Evolutionary conservation across 2,888 invertebrate species (phyloP).

Genomic region (Ornithoptera priamus): DNA sequence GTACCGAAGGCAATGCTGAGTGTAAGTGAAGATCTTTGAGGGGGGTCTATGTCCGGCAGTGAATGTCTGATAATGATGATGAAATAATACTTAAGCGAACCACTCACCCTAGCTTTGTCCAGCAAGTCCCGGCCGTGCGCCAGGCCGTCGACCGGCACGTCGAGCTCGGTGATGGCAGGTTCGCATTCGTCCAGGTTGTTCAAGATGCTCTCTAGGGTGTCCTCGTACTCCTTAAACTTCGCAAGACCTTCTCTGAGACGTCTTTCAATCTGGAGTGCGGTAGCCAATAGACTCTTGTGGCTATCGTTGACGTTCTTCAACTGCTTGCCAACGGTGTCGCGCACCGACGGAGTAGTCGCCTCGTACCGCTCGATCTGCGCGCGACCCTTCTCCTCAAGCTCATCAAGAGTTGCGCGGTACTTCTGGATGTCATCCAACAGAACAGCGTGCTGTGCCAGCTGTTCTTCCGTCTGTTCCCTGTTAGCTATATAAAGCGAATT

Average conservation of each 20-base stretch:
- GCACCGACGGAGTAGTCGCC: conserved; percentile 84
- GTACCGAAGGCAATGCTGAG: background rate
- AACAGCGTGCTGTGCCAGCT: conserved; percentile 92
- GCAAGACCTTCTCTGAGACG: conserved; percentile 92
- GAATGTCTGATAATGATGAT: too few relatives aligned
- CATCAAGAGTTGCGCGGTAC: conserved; percentile 89
- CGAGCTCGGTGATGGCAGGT: conserved; percentile 87
- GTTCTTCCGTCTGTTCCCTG: conserved; percentile 93
- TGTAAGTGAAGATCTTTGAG: too few relatives aligned
- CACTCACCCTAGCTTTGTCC: conserved; percentile 86
- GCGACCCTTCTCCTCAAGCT: conserved; percentile 90
- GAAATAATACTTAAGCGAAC: background rate
- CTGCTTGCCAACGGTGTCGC: conserved; percentile 90
- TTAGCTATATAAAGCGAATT: conserved; percentile 96
- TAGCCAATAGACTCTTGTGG: conserved; percentile 92
- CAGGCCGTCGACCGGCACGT: conserved; percentile 86
- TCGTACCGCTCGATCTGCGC: conserved; percentile 91
- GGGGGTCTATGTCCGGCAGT: too few relatives aligned
- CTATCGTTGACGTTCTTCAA: conserved; percentile 95
- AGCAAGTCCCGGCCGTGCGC: conserved; percentile 86
- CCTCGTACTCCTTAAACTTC: conserved; percentile 96
- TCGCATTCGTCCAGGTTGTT: conserved; percentile 90
- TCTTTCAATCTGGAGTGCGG: conserved; percentile 94
- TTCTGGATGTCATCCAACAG: conserved; percentile 89
- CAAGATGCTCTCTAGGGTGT: conserved; percentile 91